phyloP scores from a whole-genome alignment of 2,888 invertebrate genomes.

The Eupsilia transversa region DNA sequence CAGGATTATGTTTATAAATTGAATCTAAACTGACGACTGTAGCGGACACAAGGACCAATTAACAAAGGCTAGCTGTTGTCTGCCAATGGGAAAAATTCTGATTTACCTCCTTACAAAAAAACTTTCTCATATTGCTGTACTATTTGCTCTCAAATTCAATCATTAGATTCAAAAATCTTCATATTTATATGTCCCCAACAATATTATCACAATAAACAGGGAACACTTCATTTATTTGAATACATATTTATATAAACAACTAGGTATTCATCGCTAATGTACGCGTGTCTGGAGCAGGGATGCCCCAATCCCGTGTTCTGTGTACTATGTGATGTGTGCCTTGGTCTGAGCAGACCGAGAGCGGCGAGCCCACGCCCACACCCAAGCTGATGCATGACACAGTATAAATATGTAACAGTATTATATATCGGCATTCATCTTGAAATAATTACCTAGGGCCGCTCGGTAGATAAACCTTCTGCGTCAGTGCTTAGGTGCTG shows the following conservation, averaged over 20 bases:
- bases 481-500: too few species aligned
- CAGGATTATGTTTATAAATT: not conserved
- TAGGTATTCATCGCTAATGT: not conserved
- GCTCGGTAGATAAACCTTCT: too few species aligned
- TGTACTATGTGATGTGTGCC: conserved; percentile 26
- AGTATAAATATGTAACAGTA: too few species aligned
- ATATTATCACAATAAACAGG: not conserved
- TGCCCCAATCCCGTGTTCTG: conserved; percentile 41
- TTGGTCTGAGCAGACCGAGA: conserved; percentile 18
- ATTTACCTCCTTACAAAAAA: not conserved
- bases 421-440: too few species aligned
- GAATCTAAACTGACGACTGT: not conserved
- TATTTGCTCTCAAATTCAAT: not conserved
- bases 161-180: not conserved
- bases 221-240: not conserved
- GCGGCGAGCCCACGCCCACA: conserved; percentile 44
- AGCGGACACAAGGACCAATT: not conserved
- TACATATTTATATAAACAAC: not conserved
- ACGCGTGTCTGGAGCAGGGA: conserved; percentile 49
- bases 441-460: too few species aligned
- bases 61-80: too few species aligned
- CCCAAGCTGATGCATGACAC: too few species aligned
- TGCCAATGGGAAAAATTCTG: not conserved
- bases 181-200: not conserved
- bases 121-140: not conserved